Evolutionary conservation across 2,888 invertebrate genomes (phyloP).

Genomic region (Microdon myrmicae): DNA sequence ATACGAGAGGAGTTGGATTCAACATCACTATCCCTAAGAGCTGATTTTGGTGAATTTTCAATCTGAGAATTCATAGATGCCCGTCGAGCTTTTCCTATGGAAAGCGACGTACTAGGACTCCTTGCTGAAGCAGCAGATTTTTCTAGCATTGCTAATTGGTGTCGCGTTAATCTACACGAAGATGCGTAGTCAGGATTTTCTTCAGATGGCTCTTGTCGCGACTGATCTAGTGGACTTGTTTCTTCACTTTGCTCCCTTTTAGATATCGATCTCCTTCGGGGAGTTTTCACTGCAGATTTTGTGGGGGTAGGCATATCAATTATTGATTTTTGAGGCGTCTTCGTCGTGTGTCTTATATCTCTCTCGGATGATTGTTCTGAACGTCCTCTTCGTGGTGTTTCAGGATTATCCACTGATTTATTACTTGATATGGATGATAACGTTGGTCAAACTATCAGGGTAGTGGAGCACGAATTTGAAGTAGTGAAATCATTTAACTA

Average conservation of each 20-base stretch:
- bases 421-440: constrained; percentile 51
- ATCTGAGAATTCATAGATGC: constrained; percentile 38
- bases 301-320: constrained; percentile 1
- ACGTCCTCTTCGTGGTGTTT: constrained; percentile 30
- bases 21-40: constrained; percentile 54
- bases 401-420: constrained; percentile 25
- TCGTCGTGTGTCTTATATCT: constrained; percentile 4
- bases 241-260: constrained; percentile 9
- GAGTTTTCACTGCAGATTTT: not conserved
- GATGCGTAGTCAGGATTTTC: constrained; percentile 33
- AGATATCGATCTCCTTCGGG: constrained; percentile 4
- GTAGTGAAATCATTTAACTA: too few species aligned
- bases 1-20: constrained; percentile 54
- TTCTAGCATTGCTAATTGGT: constrained; percentile 55
- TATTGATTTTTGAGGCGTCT: constrained; percentile 6
- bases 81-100: constrained; percentile 27
- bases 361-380: constrained; percentile 19
- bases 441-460: too few species aligned
- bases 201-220: not conserved
- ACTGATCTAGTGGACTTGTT: not conserved
- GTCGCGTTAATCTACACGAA: constrained; percentile 56
- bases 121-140: constrained; percentile 41
- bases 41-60: constrained; percentile 31
- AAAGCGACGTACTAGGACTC: too few species aligned
- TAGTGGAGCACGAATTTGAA: too few species aligned